Conservation (phyloP, 2,888 invertebrate genomes). For the Drosophila paramelanica region DNA sequence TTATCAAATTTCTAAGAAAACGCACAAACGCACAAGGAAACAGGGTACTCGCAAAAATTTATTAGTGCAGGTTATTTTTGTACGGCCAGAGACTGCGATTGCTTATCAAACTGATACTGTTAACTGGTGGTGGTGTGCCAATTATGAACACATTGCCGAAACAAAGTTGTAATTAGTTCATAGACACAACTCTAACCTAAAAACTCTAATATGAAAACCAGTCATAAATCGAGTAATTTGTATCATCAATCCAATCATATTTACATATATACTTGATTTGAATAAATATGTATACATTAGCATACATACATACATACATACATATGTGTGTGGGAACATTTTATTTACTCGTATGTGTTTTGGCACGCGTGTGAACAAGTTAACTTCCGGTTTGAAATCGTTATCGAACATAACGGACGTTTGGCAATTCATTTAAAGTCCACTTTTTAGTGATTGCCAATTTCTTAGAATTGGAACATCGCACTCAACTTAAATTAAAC, state of each 20-base stretch:
- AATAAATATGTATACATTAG: background rate
- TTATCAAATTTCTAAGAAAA: constrained; percentile 70
- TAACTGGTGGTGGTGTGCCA: background rate
- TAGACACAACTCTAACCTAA: background rate
- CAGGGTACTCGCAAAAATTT: constrained; percentile 58
- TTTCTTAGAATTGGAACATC: constrained; percentile 23
- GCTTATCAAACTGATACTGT: constrained; percentile 59
- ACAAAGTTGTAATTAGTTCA: constrained; percentile 2
- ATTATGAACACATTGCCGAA: constrained; percentile 18
- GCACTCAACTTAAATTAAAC: constrained; percentile 15
- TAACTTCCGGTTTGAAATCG: constrained; percentile 35
- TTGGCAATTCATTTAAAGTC: constrained; percentile 41
- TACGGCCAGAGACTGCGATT: constrained; percentile 4
- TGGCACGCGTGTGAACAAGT: constrained; percentile 48
- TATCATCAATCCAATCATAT: background rate
- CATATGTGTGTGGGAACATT: constrained; percentile 9
- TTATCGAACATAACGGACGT: constrained; percentile 44
- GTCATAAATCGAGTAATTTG: background rate
- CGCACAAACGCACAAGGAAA: constrained; percentile 25
- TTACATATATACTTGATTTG: background rate
- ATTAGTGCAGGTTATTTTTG: constrained; percentile 74
- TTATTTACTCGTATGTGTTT: constrained; percentile 4
- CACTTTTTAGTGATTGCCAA: constrained; percentile 35
- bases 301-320: background rate
- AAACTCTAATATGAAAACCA: background rate